A percentile compares a stretch with the other conserved stretches of the same genome.
These are phyloP conservation scores for Cephus cinctus DNA, from an alignment of 1,140 invertebrate genomes.

Conservation along the genomic window DNA sequence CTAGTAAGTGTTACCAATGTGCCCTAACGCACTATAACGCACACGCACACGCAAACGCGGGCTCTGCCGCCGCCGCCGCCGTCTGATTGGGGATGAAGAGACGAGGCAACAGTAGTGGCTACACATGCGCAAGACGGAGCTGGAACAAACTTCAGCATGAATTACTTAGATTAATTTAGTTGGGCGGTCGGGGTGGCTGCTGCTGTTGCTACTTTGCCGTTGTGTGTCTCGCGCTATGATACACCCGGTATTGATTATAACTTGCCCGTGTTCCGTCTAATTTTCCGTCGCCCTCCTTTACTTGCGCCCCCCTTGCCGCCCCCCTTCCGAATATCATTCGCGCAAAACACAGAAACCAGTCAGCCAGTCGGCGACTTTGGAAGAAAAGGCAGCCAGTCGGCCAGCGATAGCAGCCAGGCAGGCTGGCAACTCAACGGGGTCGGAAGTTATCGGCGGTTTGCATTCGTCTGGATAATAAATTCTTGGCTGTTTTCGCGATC, in stretches of 20 bases:
- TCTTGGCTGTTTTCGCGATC: too few relatives aligned
- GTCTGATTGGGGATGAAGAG: too few relatives aligned
- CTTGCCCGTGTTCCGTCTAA: conserved; percentile 45
- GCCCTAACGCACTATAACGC: not conserved
- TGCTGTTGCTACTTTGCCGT: conserved; percentile 31
- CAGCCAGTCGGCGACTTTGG: not conserved
- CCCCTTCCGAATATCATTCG: not conserved
- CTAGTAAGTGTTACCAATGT: too few relatives aligned
- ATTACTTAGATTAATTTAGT: conserved; percentile 55
- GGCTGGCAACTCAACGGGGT: too few relatives aligned
- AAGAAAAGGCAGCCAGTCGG: too few relatives aligned
- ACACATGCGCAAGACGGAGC: not conserved
- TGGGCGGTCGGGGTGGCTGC: conserved; percentile 35
- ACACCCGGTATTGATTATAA: conserved; percentile 45
- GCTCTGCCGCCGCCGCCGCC: too few relatives aligned
- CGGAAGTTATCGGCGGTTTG: too few relatives aligned
- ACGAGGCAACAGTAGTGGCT: too few relatives aligned
- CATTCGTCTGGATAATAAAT: too few relatives aligned
- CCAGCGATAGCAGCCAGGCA: too few relatives aligned
- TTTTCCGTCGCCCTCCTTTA: conserved; percentile 21
- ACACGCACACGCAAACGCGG: conserved; percentile 21
- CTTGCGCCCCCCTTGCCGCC: conserved; percentile 1
- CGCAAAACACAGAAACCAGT: not conserved
- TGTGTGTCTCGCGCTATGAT: conserved; percentile 17
- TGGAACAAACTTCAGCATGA: conserved; percentile 48